Base-by-base conservation (phyloP, 1,140 invertebrate species). In the Platorchestia sp. region DNA sequence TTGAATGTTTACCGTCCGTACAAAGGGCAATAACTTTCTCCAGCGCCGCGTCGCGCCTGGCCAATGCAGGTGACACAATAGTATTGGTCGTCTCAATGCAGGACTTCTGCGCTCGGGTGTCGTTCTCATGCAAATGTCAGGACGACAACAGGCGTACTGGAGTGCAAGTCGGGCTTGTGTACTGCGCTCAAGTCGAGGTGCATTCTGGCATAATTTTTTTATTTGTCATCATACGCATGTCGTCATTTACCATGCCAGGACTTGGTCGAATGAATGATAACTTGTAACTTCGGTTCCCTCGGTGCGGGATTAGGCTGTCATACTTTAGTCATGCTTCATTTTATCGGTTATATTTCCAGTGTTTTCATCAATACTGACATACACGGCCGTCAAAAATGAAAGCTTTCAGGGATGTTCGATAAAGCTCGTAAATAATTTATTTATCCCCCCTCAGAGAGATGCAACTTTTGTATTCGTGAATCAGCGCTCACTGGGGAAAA, bases 21-120 rank as follows among this genome's bases (percentile, higher is more conserved):
- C 59, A 75, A 75, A 75, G 36, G 59, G 59, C 59, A 75, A 75
- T 75, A 75, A 75, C 59, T 75, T 75, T 75, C 59, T 75, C 59
- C 59, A 36, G 10, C 7, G 59, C 47, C 1, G 59, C 59, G 36
- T 75, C 59, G 3, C 14, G 59, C 7, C 59, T 3, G 14, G 59
- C 59, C 59, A 75, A 75, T 75, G 59, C 59, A 75, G 14, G 59
- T 51, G 59, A 36, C 59, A 75, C 59, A 75, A 75, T 75, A 75
- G 10, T 36, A 75, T 75, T 10, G 36, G 59, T 14, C 59, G 27
- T 75, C 59, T 36, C 59, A 75, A 75, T 75, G 59, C 59, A 75
- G 27, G 14, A 75, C 14, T 27, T 75, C 59, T 14, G 59, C 59
- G 27, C 59, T 75, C 59, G 1, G 59, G 59, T 75, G 59, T 75